Evolutionary conservation across 2,888 invertebrate genomes (phyloP).

Genomic region (Teinopalpus imperialis): DNA sequence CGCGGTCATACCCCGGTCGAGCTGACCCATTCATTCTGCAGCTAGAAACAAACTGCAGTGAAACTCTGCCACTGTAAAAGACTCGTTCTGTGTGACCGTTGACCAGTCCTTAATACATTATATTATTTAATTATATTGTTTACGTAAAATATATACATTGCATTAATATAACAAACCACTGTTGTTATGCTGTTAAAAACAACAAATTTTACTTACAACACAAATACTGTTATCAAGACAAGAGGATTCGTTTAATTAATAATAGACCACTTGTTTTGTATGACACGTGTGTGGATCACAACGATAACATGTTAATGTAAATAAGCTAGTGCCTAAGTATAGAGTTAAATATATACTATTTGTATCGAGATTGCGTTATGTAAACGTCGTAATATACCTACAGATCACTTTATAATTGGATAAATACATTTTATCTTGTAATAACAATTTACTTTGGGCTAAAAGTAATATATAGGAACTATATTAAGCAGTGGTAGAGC

Average conservation of each 20-base stretch:
- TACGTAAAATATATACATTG: too few relatives aligned
- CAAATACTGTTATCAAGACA: slow-evolving; percentile 49
- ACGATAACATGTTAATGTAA: slow-evolving; percentile 27
- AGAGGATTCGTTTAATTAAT: slow-evolving; percentile 30
- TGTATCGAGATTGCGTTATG: slow-evolving; percentile 18
- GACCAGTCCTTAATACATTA: too few relatives aligned
- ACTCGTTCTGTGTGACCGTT: too few relatives aligned
- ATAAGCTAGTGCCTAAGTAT: slow-evolving; percentile 17
- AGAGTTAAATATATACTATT: slow-evolving; percentile 22
- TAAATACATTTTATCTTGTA: slow-evolving; percentile 24
- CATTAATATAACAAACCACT: too few relatives aligned
- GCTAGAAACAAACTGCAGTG: too few relatives aligned
- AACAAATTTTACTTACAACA: too few relatives aligned
- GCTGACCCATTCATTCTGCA: too few relatives aligned
- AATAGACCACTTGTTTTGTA: slow-evolving; percentile 28
- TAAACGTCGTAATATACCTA: slow-evolving; percentile 19
- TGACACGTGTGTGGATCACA: slow-evolving; percentile 30
- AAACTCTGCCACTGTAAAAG: too few relatives aligned
- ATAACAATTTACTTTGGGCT: slow-evolving; percentile 14
- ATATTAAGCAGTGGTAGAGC: too few relatives aligned
- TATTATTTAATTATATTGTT: too few relatives aligned
- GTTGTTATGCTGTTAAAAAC: too few relatives aligned
- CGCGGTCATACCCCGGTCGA: too few relatives aligned
- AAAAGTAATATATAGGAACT: slow-evolving; percentile 21
- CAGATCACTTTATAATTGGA: slow-evolving; percentile 12